Percentiles rank a stretch among this genome's conserved stretches.
Evolutionary conservation across 2,888 invertebrate species (phyloP).

Genomic region (Morpho deidamia): DNA sequence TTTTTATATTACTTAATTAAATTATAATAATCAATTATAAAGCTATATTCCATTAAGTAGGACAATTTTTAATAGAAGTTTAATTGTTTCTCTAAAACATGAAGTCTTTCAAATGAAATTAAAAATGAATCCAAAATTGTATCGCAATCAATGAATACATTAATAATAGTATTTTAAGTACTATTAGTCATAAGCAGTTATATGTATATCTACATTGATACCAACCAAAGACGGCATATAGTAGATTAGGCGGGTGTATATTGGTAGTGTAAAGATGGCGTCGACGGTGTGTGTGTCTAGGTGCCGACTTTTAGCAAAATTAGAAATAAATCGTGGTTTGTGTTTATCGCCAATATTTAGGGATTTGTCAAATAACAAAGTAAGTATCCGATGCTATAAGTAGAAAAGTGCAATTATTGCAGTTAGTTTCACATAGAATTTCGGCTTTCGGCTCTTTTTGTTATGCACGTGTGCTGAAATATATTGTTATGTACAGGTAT

Average conservation of each 20-base stretch:
- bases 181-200: no score
- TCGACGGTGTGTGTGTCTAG: constrained; percentile 79
- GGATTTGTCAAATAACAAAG: constrained; percentile 71
- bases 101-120: background rate
- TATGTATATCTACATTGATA: constrained; percentile 8
- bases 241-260: constrained; percentile 27
- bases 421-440: constrained; percentile 52
- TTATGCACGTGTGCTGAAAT: constrained; percentile 50
- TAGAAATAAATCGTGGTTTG: constrained; percentile 79
- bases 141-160: no score
- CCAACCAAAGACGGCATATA: constrained; percentile 19
- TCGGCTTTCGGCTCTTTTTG: constrained; percentile 41
- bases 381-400: constrained; percentile 45
- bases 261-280: constrained; percentile 79
- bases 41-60: no score
- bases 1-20: no score
- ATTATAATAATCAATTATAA: no score
- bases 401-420: constrained; percentile 30
- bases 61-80: no score
- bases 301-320: constrained; percentile 79
- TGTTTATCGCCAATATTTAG: constrained; percentile 73
- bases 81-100: no score
- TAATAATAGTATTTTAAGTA: no score
- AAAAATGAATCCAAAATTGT: background rate
- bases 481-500: constrained; percentile 37